phyloP scores from a whole-genome alignment of 2,797 vertebrate genomes.

The Coccyzus lansbergi region DNA sequence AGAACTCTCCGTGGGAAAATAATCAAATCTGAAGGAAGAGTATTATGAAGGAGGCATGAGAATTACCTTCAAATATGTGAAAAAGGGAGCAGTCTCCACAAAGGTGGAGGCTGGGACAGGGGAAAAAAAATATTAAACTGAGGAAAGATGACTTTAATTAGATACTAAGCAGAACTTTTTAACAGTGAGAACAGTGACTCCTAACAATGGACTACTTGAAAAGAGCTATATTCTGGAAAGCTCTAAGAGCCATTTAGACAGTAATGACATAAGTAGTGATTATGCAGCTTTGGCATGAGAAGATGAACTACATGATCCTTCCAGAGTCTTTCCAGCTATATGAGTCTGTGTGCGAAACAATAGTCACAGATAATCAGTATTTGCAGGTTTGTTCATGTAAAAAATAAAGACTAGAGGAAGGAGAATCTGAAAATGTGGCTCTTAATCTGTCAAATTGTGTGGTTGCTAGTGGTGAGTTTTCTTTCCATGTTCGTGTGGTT shows the following conservation, averaged over 20 bases:
- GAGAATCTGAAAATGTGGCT: neutral
- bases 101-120: neutral
- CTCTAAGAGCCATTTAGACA: constrained; percentile 8
- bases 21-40: neutral
- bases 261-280: neutral
- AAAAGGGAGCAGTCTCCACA: neutral
- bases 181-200: neutral
- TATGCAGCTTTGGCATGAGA: constrained; percentile 4
- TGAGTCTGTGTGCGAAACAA: neutral
- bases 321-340: neutral
- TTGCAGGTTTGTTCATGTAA: neutral
- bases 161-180: neutral
- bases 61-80: constrained; percentile 22
- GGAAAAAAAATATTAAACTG: neutral
- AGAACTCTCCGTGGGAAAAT: neutral
- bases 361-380: neutral
- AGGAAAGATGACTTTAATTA: neutral
- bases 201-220: neutral
- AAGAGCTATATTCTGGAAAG: neutral
- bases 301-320: neutral
- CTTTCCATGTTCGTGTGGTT: too few relatives aligned
- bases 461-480: too few relatives aligned
- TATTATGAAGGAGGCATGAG: neutral
- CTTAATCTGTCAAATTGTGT: neutral
- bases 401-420: neutral